Evolutionary conservation across 2,888 invertebrate genomes (phyloP).

Genomic region (Reticulitermes lucifugus): DNA sequence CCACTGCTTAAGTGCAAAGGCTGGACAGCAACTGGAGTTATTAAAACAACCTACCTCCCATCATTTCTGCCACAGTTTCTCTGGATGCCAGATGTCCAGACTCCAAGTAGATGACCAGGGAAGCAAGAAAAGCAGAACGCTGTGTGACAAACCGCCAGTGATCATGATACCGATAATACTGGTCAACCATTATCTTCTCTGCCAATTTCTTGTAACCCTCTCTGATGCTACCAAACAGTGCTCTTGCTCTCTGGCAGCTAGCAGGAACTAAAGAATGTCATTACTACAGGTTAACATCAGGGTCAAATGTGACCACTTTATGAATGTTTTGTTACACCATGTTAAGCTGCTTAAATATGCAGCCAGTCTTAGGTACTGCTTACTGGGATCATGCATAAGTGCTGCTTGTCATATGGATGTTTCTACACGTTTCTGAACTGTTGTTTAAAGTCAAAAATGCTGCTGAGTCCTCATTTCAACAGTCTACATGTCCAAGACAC

Average conservation of each 20-base stretch:
- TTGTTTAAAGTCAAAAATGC: too few species aligned
- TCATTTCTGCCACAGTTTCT: conserved; percentile 79
- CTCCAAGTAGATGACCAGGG: conserved; percentile 85
- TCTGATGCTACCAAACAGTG: conserved; percentile 74
- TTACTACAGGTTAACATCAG: not conserved
- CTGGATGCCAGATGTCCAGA: conserved; percentile 79
- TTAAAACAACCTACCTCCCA: conserved; percentile 74
- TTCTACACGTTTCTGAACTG: too few species aligned
- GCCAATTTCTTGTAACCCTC: conserved; percentile 74
- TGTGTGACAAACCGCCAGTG: conserved; percentile 90
- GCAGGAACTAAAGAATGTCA: conserved; percentile 65
- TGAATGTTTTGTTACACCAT: too few species aligned
- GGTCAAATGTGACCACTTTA: too few species aligned
- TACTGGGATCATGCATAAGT: too few species aligned
- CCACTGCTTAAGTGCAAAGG: too few species aligned
- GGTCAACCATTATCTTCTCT: conserved; percentile 76
- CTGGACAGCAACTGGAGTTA: not conserved
- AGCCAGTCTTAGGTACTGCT: too few species aligned
- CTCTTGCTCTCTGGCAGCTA: conserved; percentile 74
- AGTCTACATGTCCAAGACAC: too few species aligned
- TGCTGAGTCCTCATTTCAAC: too few species aligned
- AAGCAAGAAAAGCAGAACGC: conserved; percentile 80
- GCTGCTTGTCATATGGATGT: too few species aligned
- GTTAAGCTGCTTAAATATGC: too few species aligned
- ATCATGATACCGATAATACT: conserved; percentile 90